phyloP scores from a whole-genome alignment of 2,888 invertebrate species.

The Caenorhabditis sp. region DNA sequence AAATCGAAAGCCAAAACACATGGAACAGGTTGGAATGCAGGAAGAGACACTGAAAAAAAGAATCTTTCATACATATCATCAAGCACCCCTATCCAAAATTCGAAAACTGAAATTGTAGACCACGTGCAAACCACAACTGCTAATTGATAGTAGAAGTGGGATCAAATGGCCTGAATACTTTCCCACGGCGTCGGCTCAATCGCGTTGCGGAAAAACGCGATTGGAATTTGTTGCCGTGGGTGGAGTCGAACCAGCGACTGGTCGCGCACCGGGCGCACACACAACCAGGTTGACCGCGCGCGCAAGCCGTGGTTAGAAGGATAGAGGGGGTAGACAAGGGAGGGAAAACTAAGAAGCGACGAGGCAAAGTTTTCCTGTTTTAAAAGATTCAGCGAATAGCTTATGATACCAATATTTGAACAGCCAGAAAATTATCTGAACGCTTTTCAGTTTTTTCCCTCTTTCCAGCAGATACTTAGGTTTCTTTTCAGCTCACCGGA shows the following conservation, averaged over 20 bases:
- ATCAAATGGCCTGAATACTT: constrained; percentile 58
- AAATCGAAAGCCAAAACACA: constrained; percentile 77
- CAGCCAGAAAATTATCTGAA: neutral
- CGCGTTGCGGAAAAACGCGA: constrained; percentile 47
- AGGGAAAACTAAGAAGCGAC: neutral
- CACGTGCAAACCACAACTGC: constrained; percentile 66
- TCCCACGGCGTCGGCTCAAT: constrained; percentile 72
- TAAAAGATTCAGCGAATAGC: no score
- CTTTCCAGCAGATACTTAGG: neutral
- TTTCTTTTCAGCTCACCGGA: constrained; percentile 32
- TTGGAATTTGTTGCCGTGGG: constrained; percentile 71
- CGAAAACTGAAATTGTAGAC: constrained; percentile 47
- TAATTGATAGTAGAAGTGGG: constrained; percentile 48
- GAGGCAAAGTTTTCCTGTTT: neutral
- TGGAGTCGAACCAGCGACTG: constrained; percentile 46
- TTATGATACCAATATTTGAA: no score
- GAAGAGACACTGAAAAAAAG: constrained; percentile 74
- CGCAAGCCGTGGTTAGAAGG: neutral
- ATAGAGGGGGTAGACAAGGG: neutral
- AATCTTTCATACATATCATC: neutral
- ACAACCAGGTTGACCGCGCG: constrained; percentile 24
- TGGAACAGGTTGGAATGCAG: constrained; percentile 77
- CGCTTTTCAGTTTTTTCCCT: neutral
- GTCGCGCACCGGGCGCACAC: neutral
- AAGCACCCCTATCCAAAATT: neutral